A percentile compares a stretch with the other conserved stretches of the same genome.
Evolutionary conservation across 2,888 invertebrate species (phyloP).

Genomic region (Oxyteleia sp.): DNA sequence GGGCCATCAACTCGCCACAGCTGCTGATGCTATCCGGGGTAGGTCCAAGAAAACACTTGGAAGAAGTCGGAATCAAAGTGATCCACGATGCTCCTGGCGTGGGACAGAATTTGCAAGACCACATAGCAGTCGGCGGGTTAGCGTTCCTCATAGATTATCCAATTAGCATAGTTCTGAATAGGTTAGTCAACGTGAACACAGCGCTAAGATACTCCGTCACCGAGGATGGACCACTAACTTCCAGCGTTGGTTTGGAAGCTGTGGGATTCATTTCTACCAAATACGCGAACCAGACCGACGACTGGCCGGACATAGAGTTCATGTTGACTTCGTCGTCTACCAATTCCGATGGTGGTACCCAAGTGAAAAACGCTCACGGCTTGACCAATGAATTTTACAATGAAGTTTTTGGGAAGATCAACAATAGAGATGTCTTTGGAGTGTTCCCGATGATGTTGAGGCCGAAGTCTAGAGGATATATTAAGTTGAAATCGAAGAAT

Average conservation of each 20-base stretch:
- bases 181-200: slow-evolving; percentile 94
- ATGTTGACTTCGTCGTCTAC: slow-evolving; percentile 95
- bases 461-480: slow-evolving; percentile 94
- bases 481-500: slow-evolving; percentile 91
- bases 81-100: slow-evolving; percentile 94
- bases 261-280: slow-evolving; percentile 96
- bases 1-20: slow-evolving; percentile 94
- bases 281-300: slow-evolving; percentile 94
- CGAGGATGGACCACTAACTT: slow-evolving; percentile 96
- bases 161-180: slow-evolving; percentile 93
- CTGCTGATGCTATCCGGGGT: slow-evolving; percentile 97
- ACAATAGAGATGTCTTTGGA: slow-evolving; percentile 93
- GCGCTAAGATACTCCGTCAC: slow-evolving; percentile 94
- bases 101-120: slow-evolving; percentile 95
- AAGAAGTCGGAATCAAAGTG: slow-evolving; percentile 91
- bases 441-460: slow-evolving; percentile 96
- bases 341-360: slow-evolving; percentile 94
- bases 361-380: slow-evolving; percentile 94
- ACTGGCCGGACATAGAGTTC: slow-evolving; percentile 97
- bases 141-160: slow-evolving; percentile 94
- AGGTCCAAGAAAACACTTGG: slow-evolving; percentile 92
- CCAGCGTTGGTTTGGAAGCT: slow-evolving; percentile 95
- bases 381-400: slow-evolving; percentile 94
- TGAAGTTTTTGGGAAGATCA: slow-evolving; percentile 92
- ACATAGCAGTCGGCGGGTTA: slow-evolving; percentile 95